These are phyloP conservation scores for Tiaroga cobitis DNA, from an alignment of 2,797 vertebrate species.

Conservation along the genomic window DNA sequence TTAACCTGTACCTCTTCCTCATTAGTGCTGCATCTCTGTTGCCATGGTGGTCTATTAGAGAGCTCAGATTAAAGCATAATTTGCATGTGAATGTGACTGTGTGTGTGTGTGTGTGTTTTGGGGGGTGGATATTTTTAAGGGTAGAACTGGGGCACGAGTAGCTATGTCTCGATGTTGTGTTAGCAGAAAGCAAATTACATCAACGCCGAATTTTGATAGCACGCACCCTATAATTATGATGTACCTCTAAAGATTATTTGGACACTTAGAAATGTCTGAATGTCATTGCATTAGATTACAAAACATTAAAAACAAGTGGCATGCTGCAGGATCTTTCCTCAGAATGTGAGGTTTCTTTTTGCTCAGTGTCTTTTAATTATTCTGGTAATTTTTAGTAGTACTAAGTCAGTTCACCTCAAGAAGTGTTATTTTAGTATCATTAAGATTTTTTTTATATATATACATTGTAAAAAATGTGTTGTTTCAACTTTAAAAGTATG, in stretches of 20 bases:
- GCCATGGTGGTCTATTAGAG: constrained; percentile 84
- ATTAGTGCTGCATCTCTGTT: constrained; percentile 80
- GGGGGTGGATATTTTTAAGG: constrained; percentile 36
- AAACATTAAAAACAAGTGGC: not conserved
- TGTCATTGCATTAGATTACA: not conserved
- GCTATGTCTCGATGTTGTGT: constrained; percentile 18
- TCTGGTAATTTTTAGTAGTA: not conserved
- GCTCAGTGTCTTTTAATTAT: not conserved
- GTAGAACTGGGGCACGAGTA: constrained; percentile 34
- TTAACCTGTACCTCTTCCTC: constrained; percentile 80
- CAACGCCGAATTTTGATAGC: not conserved
- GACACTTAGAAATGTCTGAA: not conserved
- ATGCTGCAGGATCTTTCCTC: not conserved
- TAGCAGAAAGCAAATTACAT: constrained; percentile 32
- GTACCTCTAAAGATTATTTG: not conserved
- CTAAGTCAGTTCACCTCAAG: not conserved
- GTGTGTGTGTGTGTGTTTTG: not conserved
- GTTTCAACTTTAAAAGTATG: no score
- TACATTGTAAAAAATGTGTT: no score
- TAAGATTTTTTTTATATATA: no score
- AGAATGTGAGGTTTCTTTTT: not conserved
- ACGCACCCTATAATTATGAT: constrained; percentile 6
- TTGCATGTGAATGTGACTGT: constrained; percentile 79
- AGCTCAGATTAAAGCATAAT: constrained; percentile 80
- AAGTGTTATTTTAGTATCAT: not conserved